Evolutionary conservation across 2,797 vertebrate species (phyloP).

Genomic region (Brachyalestes nurse): DNA sequence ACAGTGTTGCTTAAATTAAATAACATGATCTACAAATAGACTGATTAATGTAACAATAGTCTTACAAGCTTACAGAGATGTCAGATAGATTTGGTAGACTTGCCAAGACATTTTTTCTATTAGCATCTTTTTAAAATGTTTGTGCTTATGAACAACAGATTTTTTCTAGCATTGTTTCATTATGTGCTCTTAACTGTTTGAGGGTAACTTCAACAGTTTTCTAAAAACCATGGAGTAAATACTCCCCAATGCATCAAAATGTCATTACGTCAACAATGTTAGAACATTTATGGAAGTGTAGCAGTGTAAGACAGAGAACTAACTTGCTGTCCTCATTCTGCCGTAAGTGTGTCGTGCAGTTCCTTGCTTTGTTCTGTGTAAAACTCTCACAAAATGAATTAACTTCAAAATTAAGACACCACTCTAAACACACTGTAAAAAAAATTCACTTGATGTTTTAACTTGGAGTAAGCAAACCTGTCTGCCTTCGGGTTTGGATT

Average conservation of each 20-base stretch:
- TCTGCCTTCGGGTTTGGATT: conserved; percentile 3
- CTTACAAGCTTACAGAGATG: too few species aligned
- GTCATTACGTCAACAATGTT: background rate
- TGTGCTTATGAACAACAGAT: conserved; percentile 39
- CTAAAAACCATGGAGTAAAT: background rate
- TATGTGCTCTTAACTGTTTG: background rate
- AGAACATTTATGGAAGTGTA: conserved; percentile 17
- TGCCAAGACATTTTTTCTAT: too few species aligned
- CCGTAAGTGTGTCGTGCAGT: conserved; percentile 21
- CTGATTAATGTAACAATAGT: too few species aligned
- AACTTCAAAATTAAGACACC: background rate
- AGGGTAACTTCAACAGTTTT: background rate
- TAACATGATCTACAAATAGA: too few species aligned
- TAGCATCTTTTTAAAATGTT: background rate
- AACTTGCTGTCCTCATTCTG: conserved; percentile 39
- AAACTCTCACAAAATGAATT: background rate
- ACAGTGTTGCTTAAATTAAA: too few species aligned
- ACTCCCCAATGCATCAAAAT: background rate
- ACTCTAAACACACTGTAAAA: background rate
- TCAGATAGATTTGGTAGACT: too few species aligned
- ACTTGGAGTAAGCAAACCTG: background rate
- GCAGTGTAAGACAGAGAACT: conserved; percentile 22
- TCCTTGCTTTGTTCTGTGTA: conserved; percentile 9
- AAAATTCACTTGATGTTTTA: background rate
- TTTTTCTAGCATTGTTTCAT: conserved; percentile 5